These are phyloP conservation scores for Bombus terrestris DNA, from an alignment of 1,140 invertebrate genomes.

Conservation along the genomic window DNA sequence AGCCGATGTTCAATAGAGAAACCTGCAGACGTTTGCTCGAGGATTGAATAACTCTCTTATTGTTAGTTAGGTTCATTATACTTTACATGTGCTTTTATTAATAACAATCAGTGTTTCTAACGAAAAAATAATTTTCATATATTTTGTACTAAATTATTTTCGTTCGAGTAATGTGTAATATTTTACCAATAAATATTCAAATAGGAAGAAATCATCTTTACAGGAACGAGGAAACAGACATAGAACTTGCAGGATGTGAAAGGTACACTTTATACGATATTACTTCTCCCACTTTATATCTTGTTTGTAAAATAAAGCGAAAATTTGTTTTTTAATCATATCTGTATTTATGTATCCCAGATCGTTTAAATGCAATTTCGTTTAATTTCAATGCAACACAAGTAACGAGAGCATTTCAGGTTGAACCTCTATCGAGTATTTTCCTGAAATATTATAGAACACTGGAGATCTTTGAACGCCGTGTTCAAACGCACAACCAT, in stretches of 20 bases:
- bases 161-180: not conserved
- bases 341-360: not conserved
- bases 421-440: slow-evolving; percentile 26
- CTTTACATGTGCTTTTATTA: not conserved
- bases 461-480: slow-evolving; percentile 14
- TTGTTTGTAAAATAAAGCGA: not conserved
- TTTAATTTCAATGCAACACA: not conserved
- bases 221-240: not conserved
- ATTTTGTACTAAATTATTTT: not conserved
- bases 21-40: not conserved
- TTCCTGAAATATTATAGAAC: slow-evolving; percentile 24
- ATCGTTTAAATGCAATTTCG: slow-evolving; percentile 11
- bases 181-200: not conserved
- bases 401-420: not conserved
- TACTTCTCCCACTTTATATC: not conserved
- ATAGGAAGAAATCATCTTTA: not conserved
- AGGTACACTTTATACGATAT: not conserved
- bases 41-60: not conserved
- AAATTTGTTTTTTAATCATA: not conserved
- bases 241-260: not conserved
- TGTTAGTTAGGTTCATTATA: not conserved
- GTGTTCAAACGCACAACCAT: slow-evolving; percentile 24
- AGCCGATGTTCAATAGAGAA: slow-evolving; percentile 12
- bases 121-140: not conserved
- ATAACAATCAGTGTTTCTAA: not conserved